Evolutionary conservation across 2,113 vertebrate genomes (phyloP).

Genomic region (Epinephelus cyanopodus): DNA sequence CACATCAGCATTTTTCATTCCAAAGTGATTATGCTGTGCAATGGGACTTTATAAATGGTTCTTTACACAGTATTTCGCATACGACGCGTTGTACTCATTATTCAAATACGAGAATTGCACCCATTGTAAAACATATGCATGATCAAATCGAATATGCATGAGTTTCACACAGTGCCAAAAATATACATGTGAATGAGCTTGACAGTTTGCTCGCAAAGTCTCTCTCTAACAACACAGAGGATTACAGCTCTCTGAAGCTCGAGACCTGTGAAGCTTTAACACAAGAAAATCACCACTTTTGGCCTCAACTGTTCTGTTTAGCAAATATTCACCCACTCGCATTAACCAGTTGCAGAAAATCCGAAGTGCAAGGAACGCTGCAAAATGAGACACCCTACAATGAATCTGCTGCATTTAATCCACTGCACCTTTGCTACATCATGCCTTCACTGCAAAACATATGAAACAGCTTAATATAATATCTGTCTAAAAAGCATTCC

Average conservation of each 20-base stretch:
- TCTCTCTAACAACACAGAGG: constrained; percentile 24
- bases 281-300: constrained; percentile 25
- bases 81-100: constrained; percentile 40
- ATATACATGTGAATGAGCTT: constrained; percentile 67
- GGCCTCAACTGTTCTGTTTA: constrained; percentile 1
- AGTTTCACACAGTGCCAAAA: constrained; percentile 70
- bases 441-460: constrained; percentile 15
- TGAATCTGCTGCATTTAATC: not conserved
- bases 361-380: not conserved
- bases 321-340: not conserved
- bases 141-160: constrained; percentile 76
- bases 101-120: constrained; percentile 42
- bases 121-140: constrained; percentile 56
- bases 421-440: constrained; percentile 5
- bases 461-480: constrained; percentile 34
- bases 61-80: constrained; percentile 44
- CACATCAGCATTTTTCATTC: constrained; percentile 60
- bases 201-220: constrained; percentile 45
- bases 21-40: constrained; percentile 39
- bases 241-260: constrained; percentile 48
- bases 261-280: constrained; percentile 35
- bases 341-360: not conserved
- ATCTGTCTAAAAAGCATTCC: constrained; percentile 24
- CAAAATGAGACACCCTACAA: not conserved
- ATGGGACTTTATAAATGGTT: constrained; percentile 45